Base-by-base conservation (phyloP, 2,797 vertebrate species). In the Sebastes aleutianus region DNA sequence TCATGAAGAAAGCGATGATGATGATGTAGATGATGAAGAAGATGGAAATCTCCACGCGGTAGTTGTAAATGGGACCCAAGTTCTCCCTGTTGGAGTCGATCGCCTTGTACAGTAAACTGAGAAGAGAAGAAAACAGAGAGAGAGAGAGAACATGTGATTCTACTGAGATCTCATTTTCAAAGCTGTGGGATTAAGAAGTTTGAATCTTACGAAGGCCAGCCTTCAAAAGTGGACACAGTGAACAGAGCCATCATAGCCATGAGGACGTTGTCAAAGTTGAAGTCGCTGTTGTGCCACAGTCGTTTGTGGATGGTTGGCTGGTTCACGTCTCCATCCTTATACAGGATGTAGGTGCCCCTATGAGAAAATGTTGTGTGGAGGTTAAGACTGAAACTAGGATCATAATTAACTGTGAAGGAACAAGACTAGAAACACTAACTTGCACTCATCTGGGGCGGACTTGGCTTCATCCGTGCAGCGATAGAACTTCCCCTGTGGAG, bases 21-120 rank as follows among this genome's bases (percentile, higher is more conserved):
- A 99, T 99, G 94, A 99, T 99, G 94, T 99, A 99, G 94, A 99
- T 98, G 94, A 99, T 99, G 94, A 99, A 99, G 92, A 99, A 99
- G 92, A 99, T 98, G 8, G 98, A 99, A 84, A 99, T 99, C 92
- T 99, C 99, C 91, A 99, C 97, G 0, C 99, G 97, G 54, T 99
- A 96, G 95, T 99, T 99, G 96, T 99, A 99, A 61, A 99, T 95
- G 6, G 99, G 99, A 34, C 99, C 99, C 1, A 97, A 87, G 31
- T 99, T 99, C 93, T 99, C 99, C 47, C 96, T 97, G 63, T 99
- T 99, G 1, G 99, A 99, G 87, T 99, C 99, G 10, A 99, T 99
- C 70, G 99, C 98, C 95, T 99, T 99, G 93, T 99, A 99, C 0
- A 99, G 94, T 71, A 99, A 93, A 90, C 99, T 99, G 92, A 75